Evolutionary conservation across 2,797 vertebrate genomes (phyloP), one percentile per base, ranked within the genome.

Genomic region (Platalea minor): DNA sequence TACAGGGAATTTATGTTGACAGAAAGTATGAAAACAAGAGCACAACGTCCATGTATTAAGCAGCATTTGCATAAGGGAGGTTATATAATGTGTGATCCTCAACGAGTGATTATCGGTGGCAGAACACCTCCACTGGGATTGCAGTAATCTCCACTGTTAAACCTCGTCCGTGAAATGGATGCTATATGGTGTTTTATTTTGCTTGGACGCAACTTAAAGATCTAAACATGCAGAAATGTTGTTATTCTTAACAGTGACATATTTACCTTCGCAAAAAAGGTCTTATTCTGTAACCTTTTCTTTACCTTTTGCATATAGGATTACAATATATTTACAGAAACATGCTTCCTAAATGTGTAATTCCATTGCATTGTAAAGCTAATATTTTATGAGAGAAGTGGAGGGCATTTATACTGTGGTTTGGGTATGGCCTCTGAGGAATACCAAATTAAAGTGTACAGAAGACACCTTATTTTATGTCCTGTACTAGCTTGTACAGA

Each of bases 71-170:
- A 60, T 79, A 82, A 94, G 91, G 53, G 74, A 67, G 88, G 91
- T 98, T 97, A 96, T 64, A 85, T 80, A 96, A 89, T 10, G 25
- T 37, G 68, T 91, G 69, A 97, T 97, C 96, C 91, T 11, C 60
- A 13, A 2, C 94, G 97, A 98, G 26, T 89, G 94, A 97, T 97
- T 93, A 73, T 72, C 80, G 35, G 80, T 97, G 97, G 95, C 97
- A 97, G 96, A 86, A 95, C 97, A 96, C 95, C 96, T 95, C 91
- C 73, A 68, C 60, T 13, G n/a, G 91, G 91, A 96, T 61, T 77
- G 91, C 90, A 60, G 67, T 97, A 97, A 98, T 97, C 95, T 85
- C 80, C 78, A 59, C 83, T 54, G 73, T 37, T 95, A 97, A 98
- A 93, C 97, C 88, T 87, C 88, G 80, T 85, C 91, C 73, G 75